Evolutionary conservation across 2,113 vertebrate genomes (phyloP).

Genomic region (Setophaga kirtlandii): DNA sequence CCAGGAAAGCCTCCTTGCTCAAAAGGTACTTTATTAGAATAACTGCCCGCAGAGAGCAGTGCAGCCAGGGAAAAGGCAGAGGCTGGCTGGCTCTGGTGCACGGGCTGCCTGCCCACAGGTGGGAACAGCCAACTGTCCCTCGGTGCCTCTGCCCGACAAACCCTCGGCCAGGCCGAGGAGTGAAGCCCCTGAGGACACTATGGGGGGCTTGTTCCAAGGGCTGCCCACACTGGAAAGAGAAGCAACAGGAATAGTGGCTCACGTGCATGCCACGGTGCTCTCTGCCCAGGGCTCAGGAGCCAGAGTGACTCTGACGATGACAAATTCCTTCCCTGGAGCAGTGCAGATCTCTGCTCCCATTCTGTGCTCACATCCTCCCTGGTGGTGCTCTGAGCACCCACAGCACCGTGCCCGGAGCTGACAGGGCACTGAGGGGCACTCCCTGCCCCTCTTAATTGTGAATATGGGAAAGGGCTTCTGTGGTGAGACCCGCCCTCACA

Average conservation of each 20-base stretch:
- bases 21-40: neutral
- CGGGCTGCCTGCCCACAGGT: neutral
- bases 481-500: neutral
- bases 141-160: neutral
- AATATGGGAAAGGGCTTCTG: neutral
- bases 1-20: neutral
- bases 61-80: neutral
- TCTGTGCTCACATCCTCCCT: neutral
- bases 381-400: neutral
- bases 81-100: neutral
- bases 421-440: neutral
- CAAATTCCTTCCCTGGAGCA: neutral
- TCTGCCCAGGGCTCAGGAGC: neutral
- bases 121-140: neutral
- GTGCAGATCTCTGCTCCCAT: neutral
- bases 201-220: rapidly evolving
- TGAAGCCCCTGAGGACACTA: neutral
- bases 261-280: neutral
- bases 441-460: neutral
- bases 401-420: neutral
- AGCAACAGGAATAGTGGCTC: neutral
- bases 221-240: neutral
- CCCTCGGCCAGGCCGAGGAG: neutral
- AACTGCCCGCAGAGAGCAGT: neutral
- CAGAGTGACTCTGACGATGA: rapidly evolving